Evolutionary conservation across 2,797 vertebrate genomes (phyloP).

Genomic region (Sarcoramphus papa): DNA sequence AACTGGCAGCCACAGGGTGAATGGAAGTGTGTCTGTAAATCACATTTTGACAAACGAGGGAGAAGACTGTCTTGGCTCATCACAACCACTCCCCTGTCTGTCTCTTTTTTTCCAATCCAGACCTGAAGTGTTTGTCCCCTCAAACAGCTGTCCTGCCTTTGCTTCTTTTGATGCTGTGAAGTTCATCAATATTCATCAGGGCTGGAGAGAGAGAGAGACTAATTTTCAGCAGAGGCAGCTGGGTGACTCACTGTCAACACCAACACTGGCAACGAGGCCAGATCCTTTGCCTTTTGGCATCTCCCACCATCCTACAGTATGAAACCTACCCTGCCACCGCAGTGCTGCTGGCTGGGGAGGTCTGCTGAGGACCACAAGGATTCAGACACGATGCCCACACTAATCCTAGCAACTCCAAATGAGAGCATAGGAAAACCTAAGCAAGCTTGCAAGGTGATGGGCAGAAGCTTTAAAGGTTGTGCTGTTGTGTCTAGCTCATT

Average conservation of each 20-base stretch:
- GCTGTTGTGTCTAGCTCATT: neutral
- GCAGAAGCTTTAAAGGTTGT: neutral
- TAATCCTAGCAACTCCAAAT: neutral
- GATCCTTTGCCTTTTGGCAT: neutral
- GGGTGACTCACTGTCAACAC: neutral
- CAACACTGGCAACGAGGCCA: neutral
- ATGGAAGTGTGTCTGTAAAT: conserved; percentile 31
- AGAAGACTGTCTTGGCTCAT: conserved; percentile 5
- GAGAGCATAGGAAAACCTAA: neutral
- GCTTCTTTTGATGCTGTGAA: neutral
- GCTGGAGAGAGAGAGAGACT: neutral
- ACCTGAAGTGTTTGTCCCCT: conserved; percentile 23
- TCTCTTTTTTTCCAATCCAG: neutral
- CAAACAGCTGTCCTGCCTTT: conserved; percentile 44
- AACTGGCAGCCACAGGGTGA: conserved; percentile 36
- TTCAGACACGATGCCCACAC: neutral
- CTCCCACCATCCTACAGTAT: neutral
- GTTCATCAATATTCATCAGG: conserved; percentile 53
- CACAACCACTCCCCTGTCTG: neutral
- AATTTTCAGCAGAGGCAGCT: neutral
- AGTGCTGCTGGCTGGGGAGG: neutral
- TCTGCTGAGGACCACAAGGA: neutral
- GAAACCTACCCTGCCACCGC: neutral
- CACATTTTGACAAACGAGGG: neutral
- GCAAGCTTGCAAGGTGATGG: neutral